These are phyloP conservation scores for Leptopilina myrica DNA, from an alignment of 2,888 invertebrate species.

Conservation along the genomic window DNA sequence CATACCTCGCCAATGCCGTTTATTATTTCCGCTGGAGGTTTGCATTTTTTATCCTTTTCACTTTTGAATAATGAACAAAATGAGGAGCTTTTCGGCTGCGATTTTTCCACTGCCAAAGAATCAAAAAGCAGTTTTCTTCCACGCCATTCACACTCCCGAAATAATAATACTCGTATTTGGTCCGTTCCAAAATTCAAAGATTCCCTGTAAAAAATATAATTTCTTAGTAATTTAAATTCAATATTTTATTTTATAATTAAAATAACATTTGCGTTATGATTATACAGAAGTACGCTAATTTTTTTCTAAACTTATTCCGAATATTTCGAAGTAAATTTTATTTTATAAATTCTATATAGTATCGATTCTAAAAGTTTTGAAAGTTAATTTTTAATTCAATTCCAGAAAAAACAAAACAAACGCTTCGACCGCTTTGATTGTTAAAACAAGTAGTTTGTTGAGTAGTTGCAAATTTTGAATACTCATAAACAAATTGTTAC, in stretches of 20 bases:
- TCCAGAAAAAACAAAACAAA: too few relatives aligned
- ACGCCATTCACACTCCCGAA: conserved; percentile 90
- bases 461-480: too few relatives aligned
- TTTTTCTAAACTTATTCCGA: too few relatives aligned
- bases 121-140: conserved; percentile 91
- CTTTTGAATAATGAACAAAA: conserved; percentile 46
- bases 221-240: not conserved
- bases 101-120: conserved; percentile 84
- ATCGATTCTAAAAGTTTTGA: too few relatives aligned
- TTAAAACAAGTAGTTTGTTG: too few relatives aligned
- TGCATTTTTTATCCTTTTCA: conserved; percentile 46
- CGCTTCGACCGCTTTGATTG: too few relatives aligned
- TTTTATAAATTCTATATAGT: too few relatives aligned
- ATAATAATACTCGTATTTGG: conserved; percentile 89
- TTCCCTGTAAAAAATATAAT: conserved; percentile 71
- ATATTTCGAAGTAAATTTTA: too few relatives aligned
- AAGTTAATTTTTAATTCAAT: too few relatives aligned
- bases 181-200: conserved; percentile 83
- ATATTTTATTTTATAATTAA: not conserved
- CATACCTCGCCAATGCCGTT: conserved; percentile 83
- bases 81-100: conserved; percentile 63
- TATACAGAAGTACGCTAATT: too few relatives aligned
- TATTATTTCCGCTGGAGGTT: conserved; percentile 78
- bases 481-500: too few relatives aligned
- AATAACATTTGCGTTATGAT: too few relatives aligned